Evolutionary conservation across 2,797 vertebrate species (phyloP).

Genomic region (Antennarius maculatus): DNA sequence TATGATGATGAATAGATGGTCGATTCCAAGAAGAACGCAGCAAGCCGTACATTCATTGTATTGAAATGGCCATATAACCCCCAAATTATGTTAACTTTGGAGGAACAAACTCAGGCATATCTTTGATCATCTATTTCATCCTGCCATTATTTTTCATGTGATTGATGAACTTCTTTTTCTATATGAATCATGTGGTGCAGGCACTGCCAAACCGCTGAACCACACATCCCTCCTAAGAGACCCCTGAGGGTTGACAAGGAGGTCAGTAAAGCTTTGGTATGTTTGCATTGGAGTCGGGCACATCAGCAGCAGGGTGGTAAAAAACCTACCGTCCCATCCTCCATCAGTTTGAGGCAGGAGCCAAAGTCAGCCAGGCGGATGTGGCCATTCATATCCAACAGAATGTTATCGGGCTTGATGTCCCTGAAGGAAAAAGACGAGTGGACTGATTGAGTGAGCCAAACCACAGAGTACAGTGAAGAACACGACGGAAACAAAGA

Average conservation of each 20-base stretch:
- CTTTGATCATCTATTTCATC: constrained; percentile 44
- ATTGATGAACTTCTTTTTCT: constrained; percentile 25
- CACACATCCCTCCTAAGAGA: constrained; percentile 62
- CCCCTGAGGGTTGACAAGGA: constrained; percentile 59
- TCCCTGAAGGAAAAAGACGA: constrained; percentile 81
- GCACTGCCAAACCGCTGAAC: constrained; percentile 55
- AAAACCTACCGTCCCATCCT: constrained; percentile 93
- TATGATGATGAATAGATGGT: not conserved
- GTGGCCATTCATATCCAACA: constrained; percentile 98
- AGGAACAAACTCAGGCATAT: not conserved
- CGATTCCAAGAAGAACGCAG: constrained; percentile 3
- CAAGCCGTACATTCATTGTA: constrained; percentile 21
- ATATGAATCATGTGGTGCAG: constrained; percentile 39
- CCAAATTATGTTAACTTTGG: constrained; percentile 24
- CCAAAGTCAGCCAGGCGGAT: constrained; percentile 98
- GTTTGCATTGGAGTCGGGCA: constrained; percentile 72
- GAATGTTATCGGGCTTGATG: constrained; percentile 98
- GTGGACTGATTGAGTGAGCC: constrained; percentile 1
- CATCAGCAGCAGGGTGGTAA: constrained; percentile 58
- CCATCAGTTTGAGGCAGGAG: constrained; percentile 97
- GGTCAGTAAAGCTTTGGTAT: constrained; percentile 71
- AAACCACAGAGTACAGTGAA: constrained; percentile 6
- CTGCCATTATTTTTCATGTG: constrained; percentile 32
- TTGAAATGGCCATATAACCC: constrained; percentile 21
- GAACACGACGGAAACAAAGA: constrained; percentile 25